phyloP scores from a whole-genome alignment of 1,140 invertebrate genomes.

The Bombus sylvicola region DNA sequence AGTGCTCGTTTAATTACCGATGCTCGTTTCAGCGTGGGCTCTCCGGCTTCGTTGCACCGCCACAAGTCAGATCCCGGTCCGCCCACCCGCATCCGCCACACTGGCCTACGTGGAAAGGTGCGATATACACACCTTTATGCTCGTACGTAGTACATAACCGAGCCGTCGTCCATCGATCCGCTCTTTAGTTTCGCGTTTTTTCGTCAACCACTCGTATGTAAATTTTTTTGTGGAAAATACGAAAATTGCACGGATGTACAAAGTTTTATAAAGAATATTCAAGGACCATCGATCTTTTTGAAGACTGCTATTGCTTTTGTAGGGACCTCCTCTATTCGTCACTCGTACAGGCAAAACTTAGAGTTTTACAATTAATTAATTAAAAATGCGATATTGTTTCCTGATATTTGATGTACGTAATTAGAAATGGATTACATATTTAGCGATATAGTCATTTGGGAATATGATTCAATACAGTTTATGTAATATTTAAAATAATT shows the following conservation, averaged over 20 bases:
- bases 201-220: neutral
- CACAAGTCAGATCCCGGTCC: constrained; percentile 67
- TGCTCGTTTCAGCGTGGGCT: constrained; percentile 65
- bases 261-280: neutral
- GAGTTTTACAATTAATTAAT: too few species aligned
- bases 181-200: constrained; percentile 40
- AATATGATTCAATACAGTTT: too few species aligned
- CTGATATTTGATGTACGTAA: too few species aligned
- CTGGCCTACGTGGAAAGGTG: constrained; percentile 63
- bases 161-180: constrained; percentile 7
- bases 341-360: too few species aligned
- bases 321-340: neutral
- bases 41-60: constrained; percentile 33
- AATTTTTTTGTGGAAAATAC: too few species aligned
- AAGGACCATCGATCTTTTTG: neutral
- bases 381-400: too few species aligned
- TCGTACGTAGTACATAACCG: constrained; percentile 24
- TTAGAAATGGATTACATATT: too few species aligned
- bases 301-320: neutral
- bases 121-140: constrained; percentile 38
- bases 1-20: constrained; percentile 73
- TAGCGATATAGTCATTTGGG: too few species aligned
- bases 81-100: constrained; percentile 76
- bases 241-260: too few species aligned
- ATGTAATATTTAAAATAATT: too few species aligned